Percentiles rank a stretch among this genome's conserved stretches.
Conservation (phyloP, 2,888 invertebrate genomes). For the Amphipoea oculea region DNA sequence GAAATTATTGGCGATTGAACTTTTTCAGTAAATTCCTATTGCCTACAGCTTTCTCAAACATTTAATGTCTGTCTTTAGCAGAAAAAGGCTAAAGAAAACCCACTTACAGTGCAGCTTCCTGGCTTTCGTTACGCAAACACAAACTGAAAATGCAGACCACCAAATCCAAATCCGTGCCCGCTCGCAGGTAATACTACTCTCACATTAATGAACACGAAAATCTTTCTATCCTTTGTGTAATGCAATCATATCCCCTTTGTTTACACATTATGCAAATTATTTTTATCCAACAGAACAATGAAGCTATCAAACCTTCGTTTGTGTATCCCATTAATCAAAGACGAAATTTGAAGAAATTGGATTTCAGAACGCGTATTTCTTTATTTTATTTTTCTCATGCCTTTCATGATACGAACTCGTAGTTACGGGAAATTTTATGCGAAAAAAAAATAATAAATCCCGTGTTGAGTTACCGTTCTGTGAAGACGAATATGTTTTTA, state of each 20-base stretch:
- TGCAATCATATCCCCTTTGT: constrained; percentile 49
- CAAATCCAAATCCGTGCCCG: constrained; percentile 15
- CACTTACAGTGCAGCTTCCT: not conserved
- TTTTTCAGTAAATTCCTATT: not conserved
- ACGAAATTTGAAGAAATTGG: constrained; percentile 63
- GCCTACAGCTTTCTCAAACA: not conserved
- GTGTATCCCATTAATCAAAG: constrained; percentile 70
- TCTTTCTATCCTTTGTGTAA: constrained; percentile 39
- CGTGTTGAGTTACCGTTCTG: constrained; percentile 44
- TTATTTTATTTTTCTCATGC: constrained; percentile 53
- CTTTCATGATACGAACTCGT: constrained; percentile 57
- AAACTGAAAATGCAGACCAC: constrained; percentile 28
- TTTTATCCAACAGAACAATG: constrained; percentile 39
- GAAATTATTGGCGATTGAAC: not conserved
- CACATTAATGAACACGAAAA: constrained; percentile 42
- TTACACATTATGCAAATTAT: constrained; percentile 53
- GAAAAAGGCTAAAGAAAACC: not conserved
- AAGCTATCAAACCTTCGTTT: constrained; percentile 50
- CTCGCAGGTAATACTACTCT: constrained; percentile 21
- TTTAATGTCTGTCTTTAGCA: not conserved
- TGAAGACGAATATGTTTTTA: constrained; percentile 44
- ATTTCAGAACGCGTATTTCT: constrained; percentile 52
- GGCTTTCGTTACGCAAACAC: constrained; percentile 20
- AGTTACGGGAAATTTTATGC: constrained; percentile 65
- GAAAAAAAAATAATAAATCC: constrained; percentile 61